phyloP scores from a whole-genome alignment of 2,113 vertebrate genomes.

The Malurus melanocephalus region DNA sequence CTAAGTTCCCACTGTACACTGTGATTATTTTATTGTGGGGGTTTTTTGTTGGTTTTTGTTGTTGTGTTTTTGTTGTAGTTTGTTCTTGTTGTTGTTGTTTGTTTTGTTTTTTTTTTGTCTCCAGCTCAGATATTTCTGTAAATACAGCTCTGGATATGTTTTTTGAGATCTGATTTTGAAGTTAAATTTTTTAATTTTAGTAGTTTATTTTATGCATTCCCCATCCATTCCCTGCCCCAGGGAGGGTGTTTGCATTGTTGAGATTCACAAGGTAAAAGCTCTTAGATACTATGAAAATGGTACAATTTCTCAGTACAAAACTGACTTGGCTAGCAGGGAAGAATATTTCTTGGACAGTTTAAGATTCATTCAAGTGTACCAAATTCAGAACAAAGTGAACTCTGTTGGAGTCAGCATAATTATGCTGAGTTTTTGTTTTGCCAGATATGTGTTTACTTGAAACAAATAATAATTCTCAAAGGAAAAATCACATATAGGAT shows the following conservation, averaged over 20 bases:
- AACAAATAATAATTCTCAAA: neutral
- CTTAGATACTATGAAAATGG: neutral
- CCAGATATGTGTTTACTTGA: neutral
- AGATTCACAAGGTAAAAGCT: neutral
- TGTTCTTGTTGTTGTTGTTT: neutral
- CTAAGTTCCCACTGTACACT: neutral
- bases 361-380: neutral
- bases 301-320: neutral
- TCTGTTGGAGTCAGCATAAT: neutral
- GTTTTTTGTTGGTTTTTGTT: neutral
- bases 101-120: neutral
- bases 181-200: neutral
- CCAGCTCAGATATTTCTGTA: neutral
- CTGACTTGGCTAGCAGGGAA: neutral
- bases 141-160: neutral
- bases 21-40: neutral
- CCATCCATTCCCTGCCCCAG: accelerated
- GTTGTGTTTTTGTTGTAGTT: neutral
- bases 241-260: neutral
- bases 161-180: neutral
- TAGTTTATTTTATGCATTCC: neutral
- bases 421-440: neutral
- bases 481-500: neutral
- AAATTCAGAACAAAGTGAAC: neutral
- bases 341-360: neutral